Evolutionary conservation across 2,888 invertebrate species (phyloP).

Genomic region (Nemurella pictetii): DNA sequence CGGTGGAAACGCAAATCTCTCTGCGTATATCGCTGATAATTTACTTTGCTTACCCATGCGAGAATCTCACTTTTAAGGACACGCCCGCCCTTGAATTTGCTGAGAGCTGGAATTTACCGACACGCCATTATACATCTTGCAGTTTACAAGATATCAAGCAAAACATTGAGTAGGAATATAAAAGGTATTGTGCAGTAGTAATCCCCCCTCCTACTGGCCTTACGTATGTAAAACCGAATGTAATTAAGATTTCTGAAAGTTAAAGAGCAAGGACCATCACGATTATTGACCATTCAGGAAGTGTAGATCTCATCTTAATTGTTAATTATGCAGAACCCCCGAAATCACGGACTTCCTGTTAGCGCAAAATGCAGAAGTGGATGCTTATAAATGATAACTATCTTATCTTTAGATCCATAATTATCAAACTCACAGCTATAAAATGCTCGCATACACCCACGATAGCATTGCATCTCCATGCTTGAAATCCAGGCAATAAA

Average conservation of each 20-base stretch:
- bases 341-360: neutral
- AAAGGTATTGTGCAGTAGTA: neutral
- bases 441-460: no score
- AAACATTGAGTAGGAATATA: neutral
- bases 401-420: neutral
- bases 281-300: neutral
- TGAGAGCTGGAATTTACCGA: neutral
- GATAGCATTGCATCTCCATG: no score
- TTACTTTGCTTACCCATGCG: constrained; percentile 22
- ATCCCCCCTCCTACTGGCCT: neutral
- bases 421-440: neutral
- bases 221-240: neutral
- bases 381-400: neutral
- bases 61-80: neutral
- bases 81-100: constrained; percentile 14
- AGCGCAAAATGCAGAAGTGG: neutral
- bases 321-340: neutral
- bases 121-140: neutral
- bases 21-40: neutral
- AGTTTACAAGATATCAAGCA: constrained; percentile 11
- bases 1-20: neutral
- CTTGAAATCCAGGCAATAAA: no score
- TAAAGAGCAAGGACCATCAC: neutral
- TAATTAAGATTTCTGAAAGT: neutral
- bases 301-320: neutral